Evolutionary conservation across 35 echinoderm and acorn worm species (phyloP).

Genomic region (Anneissia japonica): DNA sequence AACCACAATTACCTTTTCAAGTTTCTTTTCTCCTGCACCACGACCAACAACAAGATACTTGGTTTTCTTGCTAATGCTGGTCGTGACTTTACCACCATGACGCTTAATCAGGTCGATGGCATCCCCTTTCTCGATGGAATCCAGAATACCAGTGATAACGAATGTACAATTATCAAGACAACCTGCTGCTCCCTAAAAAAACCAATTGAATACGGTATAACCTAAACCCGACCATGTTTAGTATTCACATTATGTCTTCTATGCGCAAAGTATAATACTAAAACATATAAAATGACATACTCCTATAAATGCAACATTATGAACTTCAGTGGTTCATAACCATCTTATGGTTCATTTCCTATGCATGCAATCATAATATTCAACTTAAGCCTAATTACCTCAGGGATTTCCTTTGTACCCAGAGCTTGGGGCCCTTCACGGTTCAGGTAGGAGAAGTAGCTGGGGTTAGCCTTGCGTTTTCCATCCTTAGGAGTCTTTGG

Average conservation of each 20-base stretch:
- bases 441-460: slow-evolving; percentile 75
- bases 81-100: slow-evolving; percentile 56
- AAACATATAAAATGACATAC: neutral
- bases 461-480: slow-evolving; percentile 44
- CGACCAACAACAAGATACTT: slow-evolving; percentile 65
- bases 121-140: slow-evolving; percentile 79
- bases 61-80: slow-evolving; percentile 76
- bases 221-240: neutral
- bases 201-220: neutral
- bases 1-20: slow-evolving; percentile 47
- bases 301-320: neutral
- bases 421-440: slow-evolving; percentile 78
- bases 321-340: too few species aligned
- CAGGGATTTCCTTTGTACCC: slow-evolving; percentile 65
- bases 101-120: slow-evolving; percentile 50
- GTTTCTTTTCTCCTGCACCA: slow-evolving; percentile 65
- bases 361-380: neutral
- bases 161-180: slow-evolving; percentile 79
- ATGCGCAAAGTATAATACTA: neutral
- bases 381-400: slow-evolving; percentile 28
- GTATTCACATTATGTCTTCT: neutral
- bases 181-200: slow-evolving; percentile 41
- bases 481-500: slow-evolving; percentile 35
- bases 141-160: slow-evolving; percentile 76
- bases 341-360: neutral